Evolutionary conservation across 2,888 invertebrate genomes (phyloP), one percentile per base, ranked within the genome.

Genomic region (Leuctra nigra): DNA sequence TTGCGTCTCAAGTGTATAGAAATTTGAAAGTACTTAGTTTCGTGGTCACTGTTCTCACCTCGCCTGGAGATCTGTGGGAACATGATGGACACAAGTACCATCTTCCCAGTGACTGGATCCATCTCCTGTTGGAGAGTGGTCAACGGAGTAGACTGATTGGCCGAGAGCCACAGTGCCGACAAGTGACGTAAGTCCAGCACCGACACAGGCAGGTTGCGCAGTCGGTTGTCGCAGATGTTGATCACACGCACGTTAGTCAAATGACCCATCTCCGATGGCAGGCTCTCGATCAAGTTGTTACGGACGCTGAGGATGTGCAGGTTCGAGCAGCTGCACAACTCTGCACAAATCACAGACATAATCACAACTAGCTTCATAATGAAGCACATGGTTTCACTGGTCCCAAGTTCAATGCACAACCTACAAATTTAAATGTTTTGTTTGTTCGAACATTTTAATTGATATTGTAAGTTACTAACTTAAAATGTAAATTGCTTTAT

Each of bases 71-170:
- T 81, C 77, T 96, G 95, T 35, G 95, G 96, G 67, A 96, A 79
- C 73, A 96, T 84, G 70, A 91, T 92, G 39, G 59, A 59, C 6
- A 56, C 46, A 74, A 94, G 95, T 61, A 91, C 86, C 74, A 86
- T 83, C 73, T 86, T 84, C 64, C 91, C 87, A 56, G 84, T 84
- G 61, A 81, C 81, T 56, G 83, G 81, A 69, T 91, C 86, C 64
- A 85, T 83, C 71, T 91, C 91, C 65, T 87, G 88, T 76, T 95
- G 93, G 68, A 96, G 79, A 64, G 90, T 92, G 35, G 93, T 87
- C 69, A 95, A 75, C 41, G 96, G 95, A 73, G 93, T 91, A 64
- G 91, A 90, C 79, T 95, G 90, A 75, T 93, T 95, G 70, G 93
- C 92, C 61, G 93, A 90, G 52, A 96, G 78, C 96, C 96, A 96